phyloP scores from a whole-genome alignment of 2,888 invertebrate genomes.

The Aporophyla lueneburgensis region DNA sequence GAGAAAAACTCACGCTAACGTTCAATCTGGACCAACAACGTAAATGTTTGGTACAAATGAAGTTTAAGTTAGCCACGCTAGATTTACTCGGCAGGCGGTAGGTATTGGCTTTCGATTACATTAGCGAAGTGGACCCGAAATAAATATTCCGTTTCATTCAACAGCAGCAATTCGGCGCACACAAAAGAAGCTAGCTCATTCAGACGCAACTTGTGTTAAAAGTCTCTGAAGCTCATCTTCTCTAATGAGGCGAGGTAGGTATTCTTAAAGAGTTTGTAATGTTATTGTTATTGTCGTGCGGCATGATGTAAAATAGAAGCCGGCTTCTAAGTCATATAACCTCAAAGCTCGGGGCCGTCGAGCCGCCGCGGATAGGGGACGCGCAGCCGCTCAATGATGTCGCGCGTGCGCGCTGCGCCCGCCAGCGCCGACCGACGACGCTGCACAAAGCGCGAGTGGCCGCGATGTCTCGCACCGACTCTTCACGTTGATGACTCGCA shows the following conservation, averaged over 20 bases:
- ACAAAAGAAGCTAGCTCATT: conserved; percentile 43
- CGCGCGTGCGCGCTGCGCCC: conserved; percentile 82
- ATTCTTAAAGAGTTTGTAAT: conserved; percentile 74
- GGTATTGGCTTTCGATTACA: conserved; percentile 67
- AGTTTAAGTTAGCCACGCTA: conserved; percentile 58
- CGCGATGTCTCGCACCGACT: conserved; percentile 81
- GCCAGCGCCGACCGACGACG: conserved; percentile 73
- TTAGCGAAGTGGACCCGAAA: conserved; percentile 71
- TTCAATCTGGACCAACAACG: conserved; percentile 30
- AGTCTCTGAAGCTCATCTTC: conserved; percentile 47
- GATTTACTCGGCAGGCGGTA: conserved; percentile 69
- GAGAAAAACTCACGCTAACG: conserved; percentile 35
- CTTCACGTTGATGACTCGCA: conserved; percentile 77
- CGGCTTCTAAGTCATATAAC: conserved; percentile 88
- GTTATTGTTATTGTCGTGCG: conserved; percentile 84
- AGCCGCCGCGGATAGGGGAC: conserved; percentile 78
- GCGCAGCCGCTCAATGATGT: conserved; percentile 89
- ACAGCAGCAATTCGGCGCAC: conserved; percentile 48
- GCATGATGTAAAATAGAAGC: conserved; percentile 79
- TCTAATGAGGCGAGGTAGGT: conserved; percentile 69
- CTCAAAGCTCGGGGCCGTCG: conserved; percentile 83
- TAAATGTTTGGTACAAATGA: conserved; percentile 50
- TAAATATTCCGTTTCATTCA: conserved; percentile 72
- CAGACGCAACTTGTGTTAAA: conserved; percentile 24
- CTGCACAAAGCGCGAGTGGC: conserved; percentile 85